These are phyloP conservation scores for Ailuropoda melanoleuca DNA, from an alignment of 2,113 vertebrate species.

Conservation along the genomic window DNA sequence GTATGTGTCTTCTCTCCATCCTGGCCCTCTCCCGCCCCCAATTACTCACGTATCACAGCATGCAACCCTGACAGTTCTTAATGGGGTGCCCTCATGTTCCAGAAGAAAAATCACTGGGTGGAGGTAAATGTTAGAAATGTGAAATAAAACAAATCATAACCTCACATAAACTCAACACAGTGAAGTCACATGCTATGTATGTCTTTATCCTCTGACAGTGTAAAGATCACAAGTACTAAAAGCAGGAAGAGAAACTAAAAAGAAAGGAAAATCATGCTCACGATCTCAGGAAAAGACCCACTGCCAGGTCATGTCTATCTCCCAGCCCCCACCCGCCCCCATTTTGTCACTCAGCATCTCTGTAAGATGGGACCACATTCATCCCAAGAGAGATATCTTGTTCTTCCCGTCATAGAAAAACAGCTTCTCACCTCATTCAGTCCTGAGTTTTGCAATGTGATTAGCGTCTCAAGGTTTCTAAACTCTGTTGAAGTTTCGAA, in stretches of 20 bases:
- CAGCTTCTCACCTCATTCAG: background rate
- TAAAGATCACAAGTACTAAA: background rate
- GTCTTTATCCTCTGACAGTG: background rate
- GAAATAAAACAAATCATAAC: background rate
- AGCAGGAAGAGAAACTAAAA: background rate
- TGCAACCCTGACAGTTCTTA: background rate
- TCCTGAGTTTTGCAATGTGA: background rate
- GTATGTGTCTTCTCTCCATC: too few relatives aligned
- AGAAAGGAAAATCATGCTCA: background rate
- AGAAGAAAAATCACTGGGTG: background rate
- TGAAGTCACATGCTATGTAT: background rate
- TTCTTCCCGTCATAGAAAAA: background rate
- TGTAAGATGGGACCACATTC: too few relatives aligned
- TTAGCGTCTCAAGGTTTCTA: background rate
- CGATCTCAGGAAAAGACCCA: background rate
- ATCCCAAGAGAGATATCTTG: background rate
- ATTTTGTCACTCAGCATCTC: background rate
- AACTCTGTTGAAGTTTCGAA: background rate
- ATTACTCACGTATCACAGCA: fast-evolving
- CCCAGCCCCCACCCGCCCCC: fast-evolving
- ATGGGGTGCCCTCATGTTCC: background rate
- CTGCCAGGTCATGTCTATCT: background rate
- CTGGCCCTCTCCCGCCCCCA: fast-evolving
- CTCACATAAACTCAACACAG: background rate
- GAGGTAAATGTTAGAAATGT: background rate